phyloP scores from a whole-genome alignment of 2,113 vertebrate genomes.

The Apteryx owenii region DNA sequence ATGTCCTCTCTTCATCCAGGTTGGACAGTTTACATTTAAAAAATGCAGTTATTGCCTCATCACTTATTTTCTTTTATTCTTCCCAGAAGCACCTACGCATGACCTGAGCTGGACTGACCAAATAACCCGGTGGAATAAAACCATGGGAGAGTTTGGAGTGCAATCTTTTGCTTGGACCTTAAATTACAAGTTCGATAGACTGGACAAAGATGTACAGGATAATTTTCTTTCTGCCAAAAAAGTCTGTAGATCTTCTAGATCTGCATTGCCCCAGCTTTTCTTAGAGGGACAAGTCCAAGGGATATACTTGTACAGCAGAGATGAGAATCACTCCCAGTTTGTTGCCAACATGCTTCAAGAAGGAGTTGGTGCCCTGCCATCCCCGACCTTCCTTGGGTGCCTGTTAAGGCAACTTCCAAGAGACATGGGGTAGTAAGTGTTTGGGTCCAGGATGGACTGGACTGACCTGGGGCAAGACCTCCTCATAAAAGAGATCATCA shows the following conservation, averaged over 20 bases:
- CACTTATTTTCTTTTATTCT: fast-evolving
- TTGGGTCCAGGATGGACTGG: not conserved
- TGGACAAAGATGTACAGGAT: fast-evolving
- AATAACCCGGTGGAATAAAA: fast-evolving
- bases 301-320: not conserved
- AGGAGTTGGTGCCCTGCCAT: not conserved
- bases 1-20: fast-evolving
- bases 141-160: fast-evolving
- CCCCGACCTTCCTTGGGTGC: fast-evolving
- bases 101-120: fast-evolving
- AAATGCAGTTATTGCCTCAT: not conserved
- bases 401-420: not conserved
- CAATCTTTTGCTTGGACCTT: fast-evolving
- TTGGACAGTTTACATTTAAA: fast-evolving
- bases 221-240: fast-evolving
- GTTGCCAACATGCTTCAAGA: fast-evolving
- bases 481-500: not conserved
- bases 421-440: not conserved
- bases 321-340: not conserved
- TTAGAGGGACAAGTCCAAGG: fast-evolving
- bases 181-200: fast-evolving
- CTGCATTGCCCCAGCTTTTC: not conserved
- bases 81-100: not conserved
- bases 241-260: fast-evolving
- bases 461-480: not conserved